phyloP scores from a whole-genome alignment of 2,888 invertebrate species.

The Nebria brevicollis region DNA sequence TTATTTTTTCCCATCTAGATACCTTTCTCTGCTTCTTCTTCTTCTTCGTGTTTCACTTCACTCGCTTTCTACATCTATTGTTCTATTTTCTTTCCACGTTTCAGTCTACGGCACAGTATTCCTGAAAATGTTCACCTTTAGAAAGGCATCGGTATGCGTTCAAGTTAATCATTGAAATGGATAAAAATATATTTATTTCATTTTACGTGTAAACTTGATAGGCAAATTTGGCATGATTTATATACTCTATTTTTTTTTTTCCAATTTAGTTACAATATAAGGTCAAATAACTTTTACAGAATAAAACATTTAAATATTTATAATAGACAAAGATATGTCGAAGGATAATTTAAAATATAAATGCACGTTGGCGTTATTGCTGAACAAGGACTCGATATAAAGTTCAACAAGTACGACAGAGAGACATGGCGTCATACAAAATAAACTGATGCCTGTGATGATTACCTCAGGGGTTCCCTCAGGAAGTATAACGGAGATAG shows the following conservation, averaged over 20 bases:
- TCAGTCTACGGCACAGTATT: neutral
- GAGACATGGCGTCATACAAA: slow-evolving; percentile 30
- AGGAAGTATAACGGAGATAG: slow-evolving; percentile 51
- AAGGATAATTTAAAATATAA: neutral
- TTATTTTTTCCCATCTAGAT: slow-evolving; percentile 45
- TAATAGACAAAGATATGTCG: neutral
- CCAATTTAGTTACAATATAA: too few species aligned
- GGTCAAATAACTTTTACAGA: neutral
- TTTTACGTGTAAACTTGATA: neutral
- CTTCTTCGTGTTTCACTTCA: slow-evolving; percentile 11
- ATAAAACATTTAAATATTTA: neutral
- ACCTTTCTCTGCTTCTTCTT: slow-evolving; percentile 11
- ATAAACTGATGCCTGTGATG: slow-evolving; percentile 49
- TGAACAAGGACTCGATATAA: neutral
- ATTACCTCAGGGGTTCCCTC: slow-evolving; percentile 50
- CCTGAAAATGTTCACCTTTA: neutral
- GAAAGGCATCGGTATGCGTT: neutral
- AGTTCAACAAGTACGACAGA: slow-evolving; percentile 33
- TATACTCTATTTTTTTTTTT: too few species aligned
- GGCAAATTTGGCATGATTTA: too few species aligned
- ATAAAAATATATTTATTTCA: neutral
- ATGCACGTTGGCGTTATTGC: neutral
- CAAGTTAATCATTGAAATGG: neutral
- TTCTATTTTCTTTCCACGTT: neutral
- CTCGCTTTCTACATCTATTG: neutral